Percentiles rank a stretch among this genome's conserved stretches.
phyloP scores from a whole-genome alignment of 1,140 invertebrate species.

The Trachymyrmex septentrionalis region DNA sequence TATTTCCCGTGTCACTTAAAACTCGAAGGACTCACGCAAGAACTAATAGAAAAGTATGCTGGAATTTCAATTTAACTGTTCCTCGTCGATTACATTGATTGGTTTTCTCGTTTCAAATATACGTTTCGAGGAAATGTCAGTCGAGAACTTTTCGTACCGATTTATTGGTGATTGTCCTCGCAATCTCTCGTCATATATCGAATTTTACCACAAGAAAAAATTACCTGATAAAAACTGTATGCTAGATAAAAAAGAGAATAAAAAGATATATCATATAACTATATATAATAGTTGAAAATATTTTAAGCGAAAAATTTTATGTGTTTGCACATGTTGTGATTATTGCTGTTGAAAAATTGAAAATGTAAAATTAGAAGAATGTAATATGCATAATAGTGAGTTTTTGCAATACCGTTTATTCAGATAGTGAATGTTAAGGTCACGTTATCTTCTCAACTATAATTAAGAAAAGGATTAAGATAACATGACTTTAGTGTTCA shows the following conservation, averaged over 20 bases:
- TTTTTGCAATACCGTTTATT: too few relatives aligned
- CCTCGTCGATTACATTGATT: slow-evolving; percentile 56
- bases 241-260: not conserved
- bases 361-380: not conserved
- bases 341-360: not conserved
- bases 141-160: slow-evolving; percentile 24
- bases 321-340: not conserved
- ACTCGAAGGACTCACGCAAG: slow-evolving; percentile 31
- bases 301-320: slow-evolving; percentile 21
- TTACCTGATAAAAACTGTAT: not conserved
- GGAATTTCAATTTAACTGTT: slow-evolving; percentile 61
- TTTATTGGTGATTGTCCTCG: slow-evolving; percentile 14
- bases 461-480: too few relatives aligned
- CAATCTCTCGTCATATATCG: slow-evolving; percentile 25
- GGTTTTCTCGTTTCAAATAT: slow-evolving; percentile 41
- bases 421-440: too few relatives aligned
- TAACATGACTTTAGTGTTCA: too few relatives aligned
- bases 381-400: not conserved
- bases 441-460: too few relatives aligned
- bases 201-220: slow-evolving; percentile 26
- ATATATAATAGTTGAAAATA: not conserved
- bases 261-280: not conserved
- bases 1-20: slow-evolving; percentile 47
- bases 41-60: slow-evolving; percentile 51
- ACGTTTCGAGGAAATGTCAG: slow-evolving; percentile 34